A percentile compares a stretch with the other conserved stretches of the same genome.
phyloP scores from a whole-genome alignment of 1,140 invertebrate species.

The Leptinotarsa defecta region DNA sequence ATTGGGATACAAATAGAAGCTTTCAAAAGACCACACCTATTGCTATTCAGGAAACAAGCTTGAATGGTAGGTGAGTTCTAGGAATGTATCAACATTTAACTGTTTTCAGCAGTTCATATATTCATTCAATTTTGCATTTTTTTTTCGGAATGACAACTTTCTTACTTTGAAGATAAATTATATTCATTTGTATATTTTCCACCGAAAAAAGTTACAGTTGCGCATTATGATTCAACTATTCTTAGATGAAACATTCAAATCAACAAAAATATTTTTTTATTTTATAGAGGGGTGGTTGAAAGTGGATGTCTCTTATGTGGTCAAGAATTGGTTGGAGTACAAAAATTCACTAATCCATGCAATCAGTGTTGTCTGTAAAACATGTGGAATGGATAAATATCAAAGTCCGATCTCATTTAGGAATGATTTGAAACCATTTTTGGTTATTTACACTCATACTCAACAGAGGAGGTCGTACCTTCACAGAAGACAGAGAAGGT shows the following conservation, averaged over 20 bases:
- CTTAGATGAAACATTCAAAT: not conserved
- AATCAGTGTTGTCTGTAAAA: slow-evolving; percentile 75
- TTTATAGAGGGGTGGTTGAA: slow-evolving; percentile 78
- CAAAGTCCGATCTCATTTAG: slow-evolving; percentile 67
- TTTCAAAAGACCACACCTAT: slow-evolving; percentile 74
- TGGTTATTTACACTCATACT: slow-evolving; percentile 72
- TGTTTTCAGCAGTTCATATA: no score
- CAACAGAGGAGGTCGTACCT: slow-evolving; percentile 54
- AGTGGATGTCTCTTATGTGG: slow-evolving; percentile 73
- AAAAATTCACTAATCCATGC: slow-evolving; percentile 66
- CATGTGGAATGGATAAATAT: slow-evolving; percentile 69
- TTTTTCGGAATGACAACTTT: no score
- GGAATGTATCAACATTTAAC: not conserved
- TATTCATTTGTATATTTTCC: no score
- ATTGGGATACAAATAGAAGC: slow-evolving; percentile 71
- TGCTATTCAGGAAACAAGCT: slow-evolving; percentile 72
- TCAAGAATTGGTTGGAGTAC: slow-evolving; percentile 73
- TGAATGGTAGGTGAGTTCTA: slow-evolving; percentile 59
- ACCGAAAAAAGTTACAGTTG: no score
- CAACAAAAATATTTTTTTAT: slow-evolving; percentile 17
- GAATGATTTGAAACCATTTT: slow-evolving; percentile 70
- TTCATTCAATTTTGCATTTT: no score
- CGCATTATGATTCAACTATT: no score
- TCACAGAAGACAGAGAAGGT: slow-evolving; percentile 65
- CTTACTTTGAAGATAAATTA: no score